phyloP scores from a whole-genome alignment of 1,140 invertebrate species.

The Caenorhabditis inopinata region DNA sequence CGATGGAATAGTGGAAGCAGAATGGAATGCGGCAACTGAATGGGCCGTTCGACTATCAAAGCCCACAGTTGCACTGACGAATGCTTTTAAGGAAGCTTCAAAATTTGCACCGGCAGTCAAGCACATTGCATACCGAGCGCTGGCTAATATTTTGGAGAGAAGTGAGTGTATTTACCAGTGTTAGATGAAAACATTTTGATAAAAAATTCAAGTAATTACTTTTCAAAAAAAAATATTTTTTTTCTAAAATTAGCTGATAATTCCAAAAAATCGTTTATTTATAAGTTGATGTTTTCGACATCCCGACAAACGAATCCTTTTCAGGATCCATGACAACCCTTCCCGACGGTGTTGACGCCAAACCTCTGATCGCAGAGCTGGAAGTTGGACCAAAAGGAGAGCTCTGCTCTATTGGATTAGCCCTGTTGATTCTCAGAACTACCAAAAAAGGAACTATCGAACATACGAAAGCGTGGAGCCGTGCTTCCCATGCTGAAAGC shows the following conservation, averaged over 20 bases:
- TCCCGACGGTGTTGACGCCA: background rate
- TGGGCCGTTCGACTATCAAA: background rate
- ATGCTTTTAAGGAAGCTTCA: constrained; percentile 12
- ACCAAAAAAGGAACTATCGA: constrained; percentile 8
- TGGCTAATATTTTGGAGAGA: constrained; percentile 2
- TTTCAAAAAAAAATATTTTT: background rate
- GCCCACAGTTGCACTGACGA: background rate
- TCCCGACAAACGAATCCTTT: background rate
- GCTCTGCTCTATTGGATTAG: background rate
- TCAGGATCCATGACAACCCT: background rate
- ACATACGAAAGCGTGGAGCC: background rate
- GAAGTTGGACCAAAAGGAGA: background rate
- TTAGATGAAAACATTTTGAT: no score
- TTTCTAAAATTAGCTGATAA: background rate
- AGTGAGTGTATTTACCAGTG: no score
- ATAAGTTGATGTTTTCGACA: background rate
- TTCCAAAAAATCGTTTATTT: background rate
- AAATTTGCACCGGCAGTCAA: constrained; percentile 22
- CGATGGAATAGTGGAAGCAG: background rate
- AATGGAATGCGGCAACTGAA: constrained; percentile 7
- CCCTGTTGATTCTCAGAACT: background rate
- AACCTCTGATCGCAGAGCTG: background rate
- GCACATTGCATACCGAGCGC: constrained; percentile 9
- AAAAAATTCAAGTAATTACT: no score
- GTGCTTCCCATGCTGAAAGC: background rate